Evolutionary conservation across 2,113 vertebrate species (phyloP), one percentile per base, ranked within the genome.

Genomic region (Amphiprion ocellaris): DNA sequence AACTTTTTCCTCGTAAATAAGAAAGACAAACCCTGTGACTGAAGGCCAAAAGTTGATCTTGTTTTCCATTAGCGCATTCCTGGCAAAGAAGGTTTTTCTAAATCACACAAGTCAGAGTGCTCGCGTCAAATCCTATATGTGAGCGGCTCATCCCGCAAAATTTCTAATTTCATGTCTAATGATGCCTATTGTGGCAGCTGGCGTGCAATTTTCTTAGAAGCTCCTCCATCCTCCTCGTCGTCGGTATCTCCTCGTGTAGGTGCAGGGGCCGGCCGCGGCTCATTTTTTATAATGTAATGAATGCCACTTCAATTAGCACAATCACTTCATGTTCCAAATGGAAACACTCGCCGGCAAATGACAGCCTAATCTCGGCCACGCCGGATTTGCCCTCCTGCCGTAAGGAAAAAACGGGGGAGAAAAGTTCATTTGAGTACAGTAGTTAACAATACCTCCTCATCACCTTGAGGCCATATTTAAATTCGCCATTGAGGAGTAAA

Each of bases 391-490:
- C 61, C 69, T 67, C 7, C 79, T 10, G 86, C 88, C 66, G 41
- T 26, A 86, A 74, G 85, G 81, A 59, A 64, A 73, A 69, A 39
- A 28, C 14, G 56, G 73, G 79, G 77, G 77, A 68, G 81, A 81
- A 84, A 89, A 92, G 91, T 92, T 91, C 91, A 86, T 90, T 81
- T 84, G 85, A 69, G 84, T 89, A 89, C 87, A 89, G 91, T 90
- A 74, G 86, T 86, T 82, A 91, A 92, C 90, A 91, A 93, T 88
- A 89, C 88, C 84, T 90, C 78, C 84, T 90, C 91, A 87, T 92
- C 91, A 94, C 93, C 93, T 94, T 91, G 23, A 90, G 92, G 92
- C 93, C 90, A 84, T 89, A 83, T 92, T 92, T 85, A 87, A 93
- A 93, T 94, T 71, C 47, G 12, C 74, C 76, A 79, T 88, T 89